Conservation (phyloP, 2,888 invertebrate species). For the Epistrophe eligans region DNA sequence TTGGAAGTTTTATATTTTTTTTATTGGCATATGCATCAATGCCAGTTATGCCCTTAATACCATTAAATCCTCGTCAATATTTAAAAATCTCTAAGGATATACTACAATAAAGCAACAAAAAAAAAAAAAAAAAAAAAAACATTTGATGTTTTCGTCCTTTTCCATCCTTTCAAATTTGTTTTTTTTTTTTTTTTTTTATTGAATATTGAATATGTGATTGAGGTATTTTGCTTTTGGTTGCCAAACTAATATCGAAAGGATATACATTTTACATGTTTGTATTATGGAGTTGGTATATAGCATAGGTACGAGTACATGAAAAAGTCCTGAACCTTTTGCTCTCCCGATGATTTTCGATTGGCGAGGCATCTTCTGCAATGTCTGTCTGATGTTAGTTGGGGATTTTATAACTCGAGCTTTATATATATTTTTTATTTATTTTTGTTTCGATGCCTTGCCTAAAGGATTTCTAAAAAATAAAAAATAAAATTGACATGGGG, state of each 20-base stretch:
- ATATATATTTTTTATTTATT: background rate
- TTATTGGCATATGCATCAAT: slow-evolving; percentile 63
- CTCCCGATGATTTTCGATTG: background rate
- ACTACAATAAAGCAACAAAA: background rate
- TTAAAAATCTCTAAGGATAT: slow-evolving; percentile 60
- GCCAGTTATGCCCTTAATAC: slow-evolving; percentile 60
- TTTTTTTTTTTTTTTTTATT: slow-evolving; percentile 9
- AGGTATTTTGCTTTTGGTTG: slow-evolving; percentile 55
- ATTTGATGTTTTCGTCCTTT: slow-evolving; percentile 4
- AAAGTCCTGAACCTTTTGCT: slow-evolving; percentile 1
- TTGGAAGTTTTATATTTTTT: slow-evolving; percentile 16
- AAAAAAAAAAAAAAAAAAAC: slow-evolving; percentile 11
- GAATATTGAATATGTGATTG: slow-evolving; percentile 63
- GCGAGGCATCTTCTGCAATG: background rate
- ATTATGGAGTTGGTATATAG: no score
- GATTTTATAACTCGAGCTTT: slow-evolving; percentile 25
- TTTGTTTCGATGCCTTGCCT: background rate
- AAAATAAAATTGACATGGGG: background rate
- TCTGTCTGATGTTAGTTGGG: background rate
- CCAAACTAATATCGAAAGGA: slow-evolving; percentile 51
- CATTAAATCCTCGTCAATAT: slow-evolving; percentile 69
- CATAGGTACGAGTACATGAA: background rate
- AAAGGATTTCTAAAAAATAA: slow-evolving; percentile 2
- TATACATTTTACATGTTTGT: slow-evolving; percentile 20
- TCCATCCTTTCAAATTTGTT: background rate